Evolutionary conservation across 2,888 invertebrate species (phyloP).

Genomic region (Yponomeuta plumbellus): DNA sequence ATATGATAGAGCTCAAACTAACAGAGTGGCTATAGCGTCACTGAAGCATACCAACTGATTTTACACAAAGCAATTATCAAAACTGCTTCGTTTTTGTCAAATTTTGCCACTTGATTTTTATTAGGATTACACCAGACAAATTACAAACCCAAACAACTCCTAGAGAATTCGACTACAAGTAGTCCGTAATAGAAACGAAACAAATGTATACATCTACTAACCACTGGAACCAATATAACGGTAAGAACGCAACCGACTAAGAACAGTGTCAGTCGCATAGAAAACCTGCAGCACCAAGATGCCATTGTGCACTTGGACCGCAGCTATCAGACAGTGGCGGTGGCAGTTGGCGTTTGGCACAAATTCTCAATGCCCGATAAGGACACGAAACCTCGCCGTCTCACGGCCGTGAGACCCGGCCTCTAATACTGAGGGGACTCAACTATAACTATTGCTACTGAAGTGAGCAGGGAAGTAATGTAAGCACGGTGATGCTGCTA

Average conservation of each 20-base stretch:
- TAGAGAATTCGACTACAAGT: too few relatives aligned
- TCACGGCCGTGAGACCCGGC: constrained; percentile 51
- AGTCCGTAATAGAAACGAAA: background rate
- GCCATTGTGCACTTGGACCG: constrained; percentile 19
- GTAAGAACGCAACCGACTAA: background rate
- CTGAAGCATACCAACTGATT: too few relatives aligned
- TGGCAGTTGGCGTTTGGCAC: constrained; percentile 62
- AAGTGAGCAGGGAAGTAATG: background rate
- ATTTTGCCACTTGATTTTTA: too few relatives aligned
- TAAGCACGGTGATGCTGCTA: background rate
- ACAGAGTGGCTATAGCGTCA: too few relatives aligned
- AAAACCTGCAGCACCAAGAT: background rate
- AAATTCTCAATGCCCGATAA: constrained; percentile 66
- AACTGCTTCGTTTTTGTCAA: too few relatives aligned
- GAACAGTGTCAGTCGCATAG: background rate
- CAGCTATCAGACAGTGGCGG: constrained; percentile 30
- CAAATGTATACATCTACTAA: background rate
- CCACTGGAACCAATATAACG: background rate
- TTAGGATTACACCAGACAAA: too few relatives aligned
- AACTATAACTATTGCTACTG: background rate
- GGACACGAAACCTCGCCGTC: constrained; percentile 51
- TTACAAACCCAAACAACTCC: too few relatives aligned
- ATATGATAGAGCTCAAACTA: too few relatives aligned
- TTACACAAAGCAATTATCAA: too few relatives aligned
- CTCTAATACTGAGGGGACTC: constrained; percentile 23